A percentile compares a stretch with the other conserved stretches of the same genome.
Conservation (phyloP, 2,888 invertebrate genomes). For the Axea sp. region DNA sequence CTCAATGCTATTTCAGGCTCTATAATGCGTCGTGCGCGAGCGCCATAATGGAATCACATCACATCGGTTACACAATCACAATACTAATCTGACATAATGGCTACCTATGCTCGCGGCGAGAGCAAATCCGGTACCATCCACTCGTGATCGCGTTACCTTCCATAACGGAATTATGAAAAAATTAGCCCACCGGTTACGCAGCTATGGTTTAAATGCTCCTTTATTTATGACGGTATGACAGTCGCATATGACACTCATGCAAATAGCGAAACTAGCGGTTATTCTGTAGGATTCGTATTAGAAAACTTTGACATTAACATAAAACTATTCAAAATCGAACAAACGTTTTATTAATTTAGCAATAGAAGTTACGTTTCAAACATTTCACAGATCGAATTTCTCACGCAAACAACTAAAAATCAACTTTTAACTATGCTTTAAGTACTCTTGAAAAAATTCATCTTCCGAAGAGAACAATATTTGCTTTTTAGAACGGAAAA, state of each 20-base stretch:
- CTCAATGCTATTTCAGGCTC: conserved; percentile 54
- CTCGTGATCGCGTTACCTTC: conserved; percentile 46
- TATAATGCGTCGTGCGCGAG: conserved; percentile 68
- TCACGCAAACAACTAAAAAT: too few species aligned
- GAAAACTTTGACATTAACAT: too few species aligned
- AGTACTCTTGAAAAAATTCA: too few species aligned
- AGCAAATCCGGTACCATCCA: conserved; percentile 59
- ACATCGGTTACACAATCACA: conserved; percentile 79
- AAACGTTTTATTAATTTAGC: too few species aligned
- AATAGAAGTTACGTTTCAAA: too few species aligned
- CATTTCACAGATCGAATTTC: too few species aligned
- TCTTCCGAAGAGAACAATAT: too few species aligned
- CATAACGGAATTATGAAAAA: conserved; percentile 49
- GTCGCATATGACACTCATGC: neutral
- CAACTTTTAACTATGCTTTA: too few species aligned
- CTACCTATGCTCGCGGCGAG: conserved; percentile 67
- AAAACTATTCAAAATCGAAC: too few species aligned
- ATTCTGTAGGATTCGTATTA: neutral
- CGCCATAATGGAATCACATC: conserved; percentile 78
- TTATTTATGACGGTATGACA: conserved; percentile 8
- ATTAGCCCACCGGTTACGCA: conserved; percentile 22
- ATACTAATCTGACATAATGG: conserved; percentile 78
- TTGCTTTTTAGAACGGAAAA: too few species aligned
- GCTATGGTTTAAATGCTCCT: conserved; percentile 3
- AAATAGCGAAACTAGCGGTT: neutral